Conservation (phyloP, 2,797 vertebrate genomes). For the Cyclura pinguis region DNA sequence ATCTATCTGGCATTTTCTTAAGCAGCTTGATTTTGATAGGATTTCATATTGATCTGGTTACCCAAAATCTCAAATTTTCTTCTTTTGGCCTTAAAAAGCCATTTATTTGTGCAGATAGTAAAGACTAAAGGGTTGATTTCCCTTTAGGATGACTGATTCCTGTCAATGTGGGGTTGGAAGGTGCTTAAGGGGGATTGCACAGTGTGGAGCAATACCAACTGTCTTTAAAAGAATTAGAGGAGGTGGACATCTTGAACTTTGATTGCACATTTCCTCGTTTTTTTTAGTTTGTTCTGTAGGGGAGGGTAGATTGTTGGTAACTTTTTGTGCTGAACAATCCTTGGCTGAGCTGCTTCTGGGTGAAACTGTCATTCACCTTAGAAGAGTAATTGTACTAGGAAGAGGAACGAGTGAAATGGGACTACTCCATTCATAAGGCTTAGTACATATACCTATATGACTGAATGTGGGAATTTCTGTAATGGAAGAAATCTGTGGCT, state of each 20-base stretch:
- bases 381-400: not conserved
- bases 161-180: not conserved
- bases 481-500: not conserved
- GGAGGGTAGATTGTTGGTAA: not conserved
- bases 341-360: not conserved
- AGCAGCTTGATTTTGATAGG: not conserved
- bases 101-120: not conserved
- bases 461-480: not conserved
- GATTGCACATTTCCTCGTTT: constrained; percentile 1
- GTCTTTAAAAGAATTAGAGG: not conserved
- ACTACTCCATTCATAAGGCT: not conserved
- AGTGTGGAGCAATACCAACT: not conserved
- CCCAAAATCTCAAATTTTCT: not conserved
- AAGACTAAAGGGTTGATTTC: not conserved
- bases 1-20: not conserved
- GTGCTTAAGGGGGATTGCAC: not conserved
- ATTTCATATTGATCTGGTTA: no score
- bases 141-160: not conserved
- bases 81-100: not conserved
- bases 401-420: not conserved
- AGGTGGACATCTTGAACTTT: constrained; percentile 9
- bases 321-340: not conserved
- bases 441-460: not conserved
- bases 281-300: not conserved
- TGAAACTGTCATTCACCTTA: not conserved